A percentile compares a stretch with the other conserved stretches of the same genome.
phyloP scores from a whole-genome alignment of 1,140 invertebrate genomes.

The Palaemon carinicauda region DNA sequence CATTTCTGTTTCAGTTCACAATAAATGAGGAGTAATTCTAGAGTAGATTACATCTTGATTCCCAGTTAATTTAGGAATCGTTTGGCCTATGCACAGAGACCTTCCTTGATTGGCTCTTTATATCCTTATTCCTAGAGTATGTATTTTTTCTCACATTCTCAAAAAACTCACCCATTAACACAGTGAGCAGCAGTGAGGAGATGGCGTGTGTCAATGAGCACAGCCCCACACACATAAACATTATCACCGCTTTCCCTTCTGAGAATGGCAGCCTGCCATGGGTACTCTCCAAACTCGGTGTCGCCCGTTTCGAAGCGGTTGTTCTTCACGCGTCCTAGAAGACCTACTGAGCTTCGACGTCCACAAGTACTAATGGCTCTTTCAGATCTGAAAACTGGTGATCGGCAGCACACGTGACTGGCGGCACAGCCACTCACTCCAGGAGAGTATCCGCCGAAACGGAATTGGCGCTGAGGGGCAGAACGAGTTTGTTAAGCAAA shows the following conservation, averaged over 20 bases:
- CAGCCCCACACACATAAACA: slow-evolving; percentile 90
- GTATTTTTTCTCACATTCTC: slow-evolving; percentile 50
- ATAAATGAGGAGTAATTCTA: too few relatives aligned
- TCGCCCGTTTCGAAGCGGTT: slow-evolving; percentile 37
- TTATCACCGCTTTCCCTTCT: slow-evolving; percentile 90
- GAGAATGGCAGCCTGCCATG: slow-evolving; percentile 90
- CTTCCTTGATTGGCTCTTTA: background rate
- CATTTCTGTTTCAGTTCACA: too few relatives aligned
- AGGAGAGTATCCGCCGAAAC: background rate
- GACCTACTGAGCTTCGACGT: slow-evolving; percentile 13
- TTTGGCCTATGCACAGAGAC: too few relatives aligned
- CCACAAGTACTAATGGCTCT: slow-evolving; percentile 35
- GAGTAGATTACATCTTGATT: background rate
- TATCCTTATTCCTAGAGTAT: background rate
- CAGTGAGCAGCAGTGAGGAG: slow-evolving; percentile 91
- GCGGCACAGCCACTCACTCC: slow-evolving; percentile 10
- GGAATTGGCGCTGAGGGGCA: background rate
- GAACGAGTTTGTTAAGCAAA: too few relatives aligned
- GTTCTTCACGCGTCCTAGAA: slow-evolving; percentile 49
- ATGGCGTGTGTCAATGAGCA: slow-evolving; percentile 83
- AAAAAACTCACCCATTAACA: slow-evolving; percentile 83
- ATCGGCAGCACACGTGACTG: slow-evolving; percentile 44
- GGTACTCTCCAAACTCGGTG: slow-evolving; percentile 63
- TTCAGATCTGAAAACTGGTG: slow-evolving; percentile 17
- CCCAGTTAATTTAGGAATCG: background rate